Percentiles rank a stretch among this genome's conserved stretches.
phyloP scores from a whole-genome alignment of 2,113 vertebrate genomes.

The Erinaceus europaeus region DNA sequence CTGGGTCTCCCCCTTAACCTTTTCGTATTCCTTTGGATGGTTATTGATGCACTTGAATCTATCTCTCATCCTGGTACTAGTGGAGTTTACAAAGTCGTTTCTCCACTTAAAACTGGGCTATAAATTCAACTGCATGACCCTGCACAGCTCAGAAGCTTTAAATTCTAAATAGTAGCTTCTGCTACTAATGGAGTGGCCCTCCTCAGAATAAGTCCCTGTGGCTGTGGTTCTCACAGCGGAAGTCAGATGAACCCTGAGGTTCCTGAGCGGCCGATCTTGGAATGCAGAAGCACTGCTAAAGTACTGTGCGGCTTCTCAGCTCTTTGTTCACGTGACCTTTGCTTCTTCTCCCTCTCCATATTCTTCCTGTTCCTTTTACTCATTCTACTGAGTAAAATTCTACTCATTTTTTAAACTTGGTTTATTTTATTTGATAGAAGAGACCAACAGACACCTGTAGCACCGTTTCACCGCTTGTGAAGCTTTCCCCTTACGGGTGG shows the following conservation, averaged over 20 bases:
- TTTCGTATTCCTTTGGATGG: background rate
- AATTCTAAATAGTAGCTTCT: background rate
- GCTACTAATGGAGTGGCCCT: background rate
- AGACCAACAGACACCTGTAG: too few relatives aligned
- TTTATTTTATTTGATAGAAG: too few relatives aligned
- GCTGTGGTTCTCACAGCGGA: background rate
- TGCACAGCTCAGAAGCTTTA: background rate
- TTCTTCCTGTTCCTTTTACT: too few relatives aligned
- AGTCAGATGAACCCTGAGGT: background rate
- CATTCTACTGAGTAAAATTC: too few relatives aligned
- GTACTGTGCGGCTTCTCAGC: background rate
- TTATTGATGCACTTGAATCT: background rate
- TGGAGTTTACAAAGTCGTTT: background rate
- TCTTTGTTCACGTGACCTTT: background rate
- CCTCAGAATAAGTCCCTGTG: too few relatives aligned
- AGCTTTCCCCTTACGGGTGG: too few relatives aligned
- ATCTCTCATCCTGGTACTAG: background rate
- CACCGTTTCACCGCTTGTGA: too few relatives aligned
- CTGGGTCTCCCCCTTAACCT: background rate
- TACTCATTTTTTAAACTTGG: too few relatives aligned
- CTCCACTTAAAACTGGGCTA: background rate
- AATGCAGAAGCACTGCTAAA: background rate
- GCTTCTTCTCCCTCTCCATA: background rate
- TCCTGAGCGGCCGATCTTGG: background rate
- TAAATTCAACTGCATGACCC: background rate